phyloP scores from a whole-genome alignment of 2,797 vertebrate genomes.

The Limosa lapponica region DNA sequence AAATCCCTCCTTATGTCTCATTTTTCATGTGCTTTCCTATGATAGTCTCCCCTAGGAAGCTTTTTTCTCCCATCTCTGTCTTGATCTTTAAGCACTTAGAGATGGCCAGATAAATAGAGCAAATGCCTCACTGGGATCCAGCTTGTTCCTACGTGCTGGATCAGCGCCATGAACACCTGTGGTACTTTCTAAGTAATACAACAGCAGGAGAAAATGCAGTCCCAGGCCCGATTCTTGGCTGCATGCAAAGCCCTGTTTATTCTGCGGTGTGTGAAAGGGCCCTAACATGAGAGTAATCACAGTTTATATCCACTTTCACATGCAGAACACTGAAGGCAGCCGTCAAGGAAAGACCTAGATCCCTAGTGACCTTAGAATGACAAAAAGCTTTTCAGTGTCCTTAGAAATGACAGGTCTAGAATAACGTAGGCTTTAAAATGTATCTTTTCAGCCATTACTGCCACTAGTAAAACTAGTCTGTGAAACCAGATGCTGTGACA shows the following conservation, averaged over 20 bases:
- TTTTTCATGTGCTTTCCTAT: constrained; percentile 1
- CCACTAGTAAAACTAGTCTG: not conserved
- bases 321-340: not conserved
- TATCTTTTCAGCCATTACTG: not conserved
- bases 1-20: not conserved
- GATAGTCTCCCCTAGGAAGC: not conserved
- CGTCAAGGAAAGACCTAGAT: not conserved
- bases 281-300: not conserved
- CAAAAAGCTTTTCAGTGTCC: not conserved
- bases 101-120: constrained; percentile 16
- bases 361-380: not conserved
- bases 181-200: constrained; percentile 30
- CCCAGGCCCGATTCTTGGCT: not conserved
- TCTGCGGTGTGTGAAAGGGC: not conserved
- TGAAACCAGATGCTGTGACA: not conserved
- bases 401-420: not conserved
- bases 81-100: not conserved
- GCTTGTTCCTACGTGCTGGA: not conserved
- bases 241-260: not conserved
- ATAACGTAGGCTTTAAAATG: not conserved
- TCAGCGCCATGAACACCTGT: constrained; percentile 13
- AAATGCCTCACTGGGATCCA: constrained; percentile 23
- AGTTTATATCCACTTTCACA: not conserved
- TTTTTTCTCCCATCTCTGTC: constrained; percentile 10
- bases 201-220: constrained; percentile 10